Percentiles rank a stretch among this genome's conserved stretches.
Conservation (phyloP, 2,888 invertebrate species). For the Drosophila cracens region DNA sequence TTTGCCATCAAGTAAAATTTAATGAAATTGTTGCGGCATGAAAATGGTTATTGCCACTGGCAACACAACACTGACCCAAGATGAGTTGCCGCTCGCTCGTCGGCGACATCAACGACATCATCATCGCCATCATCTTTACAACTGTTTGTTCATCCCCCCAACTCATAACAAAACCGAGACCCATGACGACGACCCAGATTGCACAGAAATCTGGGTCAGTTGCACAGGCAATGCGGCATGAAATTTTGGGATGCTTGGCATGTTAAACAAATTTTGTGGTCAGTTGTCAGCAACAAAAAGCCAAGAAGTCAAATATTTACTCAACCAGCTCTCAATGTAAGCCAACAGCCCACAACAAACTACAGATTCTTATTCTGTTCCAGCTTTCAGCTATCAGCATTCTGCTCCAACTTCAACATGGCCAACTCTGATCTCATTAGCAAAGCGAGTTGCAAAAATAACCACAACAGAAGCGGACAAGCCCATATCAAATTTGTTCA, state of each 20-base stretch:
- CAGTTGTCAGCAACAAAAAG: slow-evolving; percentile 70
- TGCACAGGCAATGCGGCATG: slow-evolving; percentile 75
- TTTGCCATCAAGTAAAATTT: slow-evolving; percentile 55
- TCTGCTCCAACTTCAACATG: not conserved
- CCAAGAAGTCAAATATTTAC: slow-evolving; percentile 68
- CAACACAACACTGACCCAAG: slow-evolving; percentile 52
- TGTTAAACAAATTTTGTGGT: slow-evolving; percentile 75
- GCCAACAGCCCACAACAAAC: not conserved
- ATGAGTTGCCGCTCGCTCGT: slow-evolving; percentile 40
- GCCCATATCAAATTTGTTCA: not conserved
- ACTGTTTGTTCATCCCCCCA: not conserved
- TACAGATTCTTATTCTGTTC: not conserved
- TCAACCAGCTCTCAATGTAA: slow-evolving; percentile 60
- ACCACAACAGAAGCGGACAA: slow-evolving; percentile 43
- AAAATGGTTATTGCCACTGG: slow-evolving; percentile 50
- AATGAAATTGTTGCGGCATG: slow-evolving; percentile 75
- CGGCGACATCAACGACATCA: slow-evolving; percentile 34
- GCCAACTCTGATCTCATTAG: slow-evolving; percentile 69
- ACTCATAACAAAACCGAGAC: not conserved
- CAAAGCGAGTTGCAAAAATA: slow-evolving; percentile 56
- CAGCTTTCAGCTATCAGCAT: slow-evolving; percentile 4
- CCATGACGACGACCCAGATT: slow-evolving; percentile 12
- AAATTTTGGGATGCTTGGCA: slow-evolving; percentile 69
- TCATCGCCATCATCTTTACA: slow-evolving; percentile 27
- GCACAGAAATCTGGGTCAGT: slow-evolving; percentile 45